These are phyloP conservation scores for Pao palembangensis DNA, from an alignment of 2,113 vertebrate genomes.

Conservation along the genomic window DNA sequence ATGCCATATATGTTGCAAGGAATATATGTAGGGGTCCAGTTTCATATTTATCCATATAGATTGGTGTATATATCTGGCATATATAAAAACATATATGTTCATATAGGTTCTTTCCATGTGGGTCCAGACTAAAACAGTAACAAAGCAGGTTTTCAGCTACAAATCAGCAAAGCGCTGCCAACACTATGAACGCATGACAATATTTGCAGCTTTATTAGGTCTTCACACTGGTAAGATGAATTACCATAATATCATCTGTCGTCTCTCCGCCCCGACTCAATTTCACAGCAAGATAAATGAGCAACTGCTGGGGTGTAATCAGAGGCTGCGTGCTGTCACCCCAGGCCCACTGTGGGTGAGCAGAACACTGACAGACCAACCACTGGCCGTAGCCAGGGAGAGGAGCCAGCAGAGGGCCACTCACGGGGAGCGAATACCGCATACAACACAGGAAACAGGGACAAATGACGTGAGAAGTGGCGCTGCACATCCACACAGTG, in stretches of 20 bases:
- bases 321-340: conserved; percentile 49
- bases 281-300: conserved; percentile 48
- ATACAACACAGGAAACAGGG: neutral
- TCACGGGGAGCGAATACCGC: neutral
- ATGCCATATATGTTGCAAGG: too few relatives aligned
- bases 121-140: conserved; percentile 1
- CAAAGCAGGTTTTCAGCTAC: neutral
- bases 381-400: conserved; percentile 21
- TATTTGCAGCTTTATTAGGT: conserved; percentile 18
- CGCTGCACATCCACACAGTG: neutral
- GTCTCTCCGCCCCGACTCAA: conserved; percentile 21
- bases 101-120: too few relatives aligned
- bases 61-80: too few relatives aligned
- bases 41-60: too few relatives aligned
- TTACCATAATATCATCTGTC: conserved; percentile 39
- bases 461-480: neutral
- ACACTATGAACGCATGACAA: conserved; percentile 13
- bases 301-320: conserved; percentile 54
- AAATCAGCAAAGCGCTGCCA: conserved; percentile 5
- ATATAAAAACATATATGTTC: too few relatives aligned
- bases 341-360: conserved; percentile 41
- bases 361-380: conserved; percentile 40
- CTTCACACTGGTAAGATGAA: conserved; percentile 16
- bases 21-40: too few relatives aligned
- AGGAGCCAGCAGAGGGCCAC: neutral